These are phyloP conservation scores for Brachionus rotundiformis DNA, from an alignment of 1,140 invertebrate species.

Conservation along the genomic window DNA sequence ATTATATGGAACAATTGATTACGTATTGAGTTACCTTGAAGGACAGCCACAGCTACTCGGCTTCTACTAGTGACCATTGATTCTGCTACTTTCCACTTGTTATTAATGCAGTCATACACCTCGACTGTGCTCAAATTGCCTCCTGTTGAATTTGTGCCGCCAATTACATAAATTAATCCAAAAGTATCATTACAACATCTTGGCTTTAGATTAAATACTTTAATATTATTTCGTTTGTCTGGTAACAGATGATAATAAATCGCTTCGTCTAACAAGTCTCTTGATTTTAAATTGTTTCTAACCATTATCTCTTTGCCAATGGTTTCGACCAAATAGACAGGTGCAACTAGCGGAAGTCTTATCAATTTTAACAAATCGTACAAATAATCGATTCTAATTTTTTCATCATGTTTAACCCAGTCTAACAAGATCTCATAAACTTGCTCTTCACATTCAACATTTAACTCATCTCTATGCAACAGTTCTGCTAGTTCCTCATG, in stretches of 20 bases:
- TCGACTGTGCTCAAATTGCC: constrained; percentile 84
- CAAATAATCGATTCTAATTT: constrained; percentile 68
- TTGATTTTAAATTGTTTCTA: constrained; percentile 55
- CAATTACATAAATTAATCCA: constrained; percentile 84
- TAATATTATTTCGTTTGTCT: constrained; percentile 75
- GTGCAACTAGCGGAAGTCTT: constrained; percentile 76
- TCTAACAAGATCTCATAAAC: constrained; percentile 81
- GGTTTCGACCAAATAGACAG: constrained; percentile 78
- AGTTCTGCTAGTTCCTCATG: constrained; percentile 73
- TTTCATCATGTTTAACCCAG: constrained; percentile 76
- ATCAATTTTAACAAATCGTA: constrained; percentile 76
- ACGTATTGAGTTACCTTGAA: constrained; percentile 66
- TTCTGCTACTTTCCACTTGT: constrained; percentile 76
- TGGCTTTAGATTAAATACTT: constrained; percentile 74
- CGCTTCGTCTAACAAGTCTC: not conserved
- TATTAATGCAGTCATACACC: constrained; percentile 75
- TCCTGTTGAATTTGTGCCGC: constrained; percentile 79
- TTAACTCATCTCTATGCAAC: constrained; percentile 76
- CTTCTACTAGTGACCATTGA: constrained; percentile 82
- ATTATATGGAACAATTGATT: no score
- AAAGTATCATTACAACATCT: constrained; percentile 73
- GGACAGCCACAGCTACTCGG: constrained; percentile 79
- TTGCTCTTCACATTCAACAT: constrained; percentile 71
- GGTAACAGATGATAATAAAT: constrained; percentile 69
- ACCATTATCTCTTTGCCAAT: constrained; percentile 82